Evolutionary conservation across 1,140 invertebrate genomes (phyloP).

Genomic region (Dufourea novaeangliae): DNA sequence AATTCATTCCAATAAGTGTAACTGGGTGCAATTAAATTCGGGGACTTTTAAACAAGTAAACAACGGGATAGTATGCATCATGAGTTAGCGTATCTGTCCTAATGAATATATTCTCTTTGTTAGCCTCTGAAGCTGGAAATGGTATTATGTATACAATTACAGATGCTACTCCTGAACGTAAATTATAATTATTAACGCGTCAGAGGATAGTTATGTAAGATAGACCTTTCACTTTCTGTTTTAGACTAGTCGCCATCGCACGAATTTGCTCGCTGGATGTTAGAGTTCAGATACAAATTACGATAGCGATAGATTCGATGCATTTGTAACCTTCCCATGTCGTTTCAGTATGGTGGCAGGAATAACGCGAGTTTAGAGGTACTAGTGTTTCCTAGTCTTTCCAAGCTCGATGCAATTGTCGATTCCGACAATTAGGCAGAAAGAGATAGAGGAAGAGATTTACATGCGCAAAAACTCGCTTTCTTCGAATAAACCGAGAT

Average conservation of each 20-base stretch:
- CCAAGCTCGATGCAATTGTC: background rate
- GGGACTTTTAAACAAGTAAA: background rate
- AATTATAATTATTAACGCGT: conserved; percentile 24
- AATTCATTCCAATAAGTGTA: background rate
- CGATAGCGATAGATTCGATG: background rate
- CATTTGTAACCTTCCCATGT: background rate
- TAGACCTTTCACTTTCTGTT: conserved; percentile 32
- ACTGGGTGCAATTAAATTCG: background rate
- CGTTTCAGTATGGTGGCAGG: too few relatives aligned
- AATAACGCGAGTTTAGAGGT: background rate
- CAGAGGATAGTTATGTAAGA: background rate
- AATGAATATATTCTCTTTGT: conserved; percentile 1
- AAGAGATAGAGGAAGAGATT: too few relatives aligned
- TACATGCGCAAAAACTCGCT: too few relatives aligned
- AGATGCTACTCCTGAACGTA: background rate
- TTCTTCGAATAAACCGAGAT: background rate
- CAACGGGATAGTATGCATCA: background rate
- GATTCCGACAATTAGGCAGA: background rate
- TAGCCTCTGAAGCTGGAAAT: background rate
- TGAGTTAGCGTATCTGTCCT: background rate
- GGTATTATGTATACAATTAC: too few relatives aligned
- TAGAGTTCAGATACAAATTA: conserved; percentile 2
- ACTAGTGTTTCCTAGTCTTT: background rate
- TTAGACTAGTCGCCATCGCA: conserved; percentile 23
- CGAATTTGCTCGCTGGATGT: background rate